Base-by-base conservation (phyloP, 2,888 invertebrate species). In the Phengaris alcon region DNA sequence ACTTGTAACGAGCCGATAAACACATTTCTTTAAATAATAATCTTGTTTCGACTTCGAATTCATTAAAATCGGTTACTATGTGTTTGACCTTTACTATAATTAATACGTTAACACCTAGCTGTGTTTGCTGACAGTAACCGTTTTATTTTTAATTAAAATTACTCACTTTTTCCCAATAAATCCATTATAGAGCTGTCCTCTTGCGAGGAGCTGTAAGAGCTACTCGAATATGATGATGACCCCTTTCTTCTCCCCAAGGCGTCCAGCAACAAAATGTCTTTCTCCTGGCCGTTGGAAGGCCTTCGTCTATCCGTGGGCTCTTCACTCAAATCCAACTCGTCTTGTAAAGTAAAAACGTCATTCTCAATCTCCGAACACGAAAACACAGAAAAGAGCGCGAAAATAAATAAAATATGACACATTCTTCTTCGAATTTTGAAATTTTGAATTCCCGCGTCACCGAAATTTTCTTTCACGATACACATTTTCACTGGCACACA, bases 141-240 rank as follows among this genome's bases (percentile, higher is more conserved):
- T 8, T 10, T 10, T 52, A 10, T 52, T 10, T 52, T 12, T 52
- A 64, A 64, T 64, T 9, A 59, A 57, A 22, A 73, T 78, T 85
- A 93, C 95, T 93, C 95, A 97, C 97, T 97, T 95, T 97, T 95
- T 78, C 97, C 97, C 83, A 97, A 92, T 94, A 97, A 95, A 87
- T 97, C 97, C 95, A 97, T 96, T 78, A 97, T 95, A 73, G 96
- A 96, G 82, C 95, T 81, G 82, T 96, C 95, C 77, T 94, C 93
- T 76, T 95, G 94, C 1, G 92, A 86, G 0, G 89, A 84, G 44
- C 87, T 84, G 74, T 90, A 75, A 44, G 75, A 88, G 0, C 85
- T 82, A 73, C 79, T 77, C 35, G 77, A 77, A 76, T 82, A 86
- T 15, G 94, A 92, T 77, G 94, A 90, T 10, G 95, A 93, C 7